A percentile compares a stretch with the other conserved stretches of the same genome.
Conservation (phyloP, 1,140 invertebrate genomes). For the Pseudachorutes palmiensis region DNA sequence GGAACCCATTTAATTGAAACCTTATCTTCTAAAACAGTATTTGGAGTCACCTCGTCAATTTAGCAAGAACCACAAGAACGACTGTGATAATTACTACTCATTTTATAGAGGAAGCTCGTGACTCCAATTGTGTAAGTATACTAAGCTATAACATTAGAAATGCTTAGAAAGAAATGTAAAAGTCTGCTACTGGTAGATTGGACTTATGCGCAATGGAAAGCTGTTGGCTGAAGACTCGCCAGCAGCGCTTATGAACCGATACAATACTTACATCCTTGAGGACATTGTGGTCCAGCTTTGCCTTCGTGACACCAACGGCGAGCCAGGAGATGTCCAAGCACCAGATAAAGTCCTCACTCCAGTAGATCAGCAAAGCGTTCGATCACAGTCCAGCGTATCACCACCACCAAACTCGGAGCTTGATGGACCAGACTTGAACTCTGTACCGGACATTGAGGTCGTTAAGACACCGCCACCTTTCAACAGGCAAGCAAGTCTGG, state of each 20-base stretch:
- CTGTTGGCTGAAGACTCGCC: constrained; percentile 86
- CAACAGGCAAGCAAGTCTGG: constrained; percentile 13
- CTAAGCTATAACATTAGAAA: too few relatives aligned
- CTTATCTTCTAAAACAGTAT: constrained; percentile 37
- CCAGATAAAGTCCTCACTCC: background rate
- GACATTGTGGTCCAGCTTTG: constrained; percentile 90
- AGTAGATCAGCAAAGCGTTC: background rate
- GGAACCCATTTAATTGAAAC: constrained; percentile 24
- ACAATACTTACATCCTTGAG: constrained; percentile 74
- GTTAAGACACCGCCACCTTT: background rate
- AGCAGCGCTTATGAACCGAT: constrained; percentile 66
- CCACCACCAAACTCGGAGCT: background rate
- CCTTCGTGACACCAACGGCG: constrained; percentile 45
- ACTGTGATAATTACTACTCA: constrained; percentile 86
- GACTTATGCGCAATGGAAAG: constrained; percentile 82
- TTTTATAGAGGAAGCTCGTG: constrained; percentile 84
- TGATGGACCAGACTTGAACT: background rate
- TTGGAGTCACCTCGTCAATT: constrained; percentile 49
- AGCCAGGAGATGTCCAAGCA: background rate
- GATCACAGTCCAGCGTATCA: background rate
- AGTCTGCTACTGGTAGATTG: constrained; percentile 50
- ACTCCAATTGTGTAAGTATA: constrained; percentile 57
- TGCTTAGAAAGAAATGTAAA: background rate
- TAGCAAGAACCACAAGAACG: constrained; percentile 43
- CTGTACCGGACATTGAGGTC: background rate